Evolutionary conservation across 1,140 invertebrate species (phyloP).

Genomic region (Eriosoma lanigerum): DNA sequence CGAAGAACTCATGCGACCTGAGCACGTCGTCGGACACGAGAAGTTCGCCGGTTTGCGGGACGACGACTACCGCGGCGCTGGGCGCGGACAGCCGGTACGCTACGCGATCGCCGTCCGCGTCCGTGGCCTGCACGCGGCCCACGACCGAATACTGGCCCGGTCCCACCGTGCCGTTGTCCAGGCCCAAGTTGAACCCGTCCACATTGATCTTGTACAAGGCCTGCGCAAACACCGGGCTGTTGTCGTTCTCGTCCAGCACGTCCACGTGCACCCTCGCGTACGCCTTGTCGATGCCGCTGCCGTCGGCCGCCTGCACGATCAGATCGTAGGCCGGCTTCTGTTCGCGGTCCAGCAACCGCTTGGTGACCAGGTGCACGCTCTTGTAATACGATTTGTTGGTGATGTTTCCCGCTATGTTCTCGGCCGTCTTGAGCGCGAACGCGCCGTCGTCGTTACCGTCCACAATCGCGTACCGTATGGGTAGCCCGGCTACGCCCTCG

Average conservation of each 20-base stretch:
- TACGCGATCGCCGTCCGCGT: slow-evolving; percentile 84
- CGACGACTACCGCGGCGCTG: slow-evolving; percentile 78
- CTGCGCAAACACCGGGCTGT: slow-evolving; percentile 78
- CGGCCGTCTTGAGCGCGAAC: slow-evolving; percentile 66
- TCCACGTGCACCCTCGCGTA: slow-evolving; percentile 71
- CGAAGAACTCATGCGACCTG: slow-evolving; percentile 61
- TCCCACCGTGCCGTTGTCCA: slow-evolving; percentile 66
- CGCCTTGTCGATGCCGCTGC: slow-evolving; percentile 72
- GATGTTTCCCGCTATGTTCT: slow-evolving; percentile 57
- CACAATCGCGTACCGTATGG: slow-evolving; percentile 65
- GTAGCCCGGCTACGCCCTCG: slow-evolving; percentile 55
- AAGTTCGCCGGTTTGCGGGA: slow-evolving; percentile 88
- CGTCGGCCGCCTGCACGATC: slow-evolving; percentile 73
- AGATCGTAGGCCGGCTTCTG: slow-evolving; percentile 68
- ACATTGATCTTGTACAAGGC: slow-evolving; percentile 77
- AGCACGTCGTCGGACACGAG: slow-evolving; percentile 77
- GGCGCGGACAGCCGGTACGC: slow-evolving; percentile 78
- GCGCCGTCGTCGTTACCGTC: slow-evolving; percentile 70
- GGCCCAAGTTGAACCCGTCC: slow-evolving; percentile 68
- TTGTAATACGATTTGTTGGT: slow-evolving; percentile 63
- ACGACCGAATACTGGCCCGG: slow-evolving; percentile 78
- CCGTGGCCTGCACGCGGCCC: slow-evolving; percentile 77
- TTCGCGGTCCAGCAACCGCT: slow-evolving; percentile 74
- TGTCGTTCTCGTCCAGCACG: slow-evolving; percentile 87
- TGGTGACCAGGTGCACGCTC: slow-evolving; percentile 71